Conservation (phyloP, 2,888 invertebrate genomes). For the Tinea trinotella region DNA sequence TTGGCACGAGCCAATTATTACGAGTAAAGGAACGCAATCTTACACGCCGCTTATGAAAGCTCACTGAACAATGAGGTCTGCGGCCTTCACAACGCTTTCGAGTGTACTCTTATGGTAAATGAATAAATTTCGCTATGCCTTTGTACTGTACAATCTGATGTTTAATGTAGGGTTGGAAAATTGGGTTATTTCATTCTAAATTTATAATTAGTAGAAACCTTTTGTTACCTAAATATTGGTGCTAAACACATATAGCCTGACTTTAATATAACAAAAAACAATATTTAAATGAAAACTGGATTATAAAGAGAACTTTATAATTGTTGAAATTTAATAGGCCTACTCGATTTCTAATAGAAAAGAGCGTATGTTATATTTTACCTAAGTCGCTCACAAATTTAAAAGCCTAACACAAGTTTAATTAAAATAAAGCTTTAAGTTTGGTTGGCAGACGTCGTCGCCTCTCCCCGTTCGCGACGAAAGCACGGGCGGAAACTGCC, state of each 20-base stretch:
- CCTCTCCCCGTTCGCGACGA: slow-evolving; percentile 3
- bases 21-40: slow-evolving; percentile 17
- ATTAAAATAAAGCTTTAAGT: slow-evolving; percentile 31
- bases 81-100: slow-evolving; percentile 6
- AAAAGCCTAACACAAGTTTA: slow-evolving; percentile 32
- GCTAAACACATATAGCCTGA: neutral
- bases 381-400: slow-evolving; percentile 24
- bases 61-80: slow-evolving; percentile 7
- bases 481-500: neutral
- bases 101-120: slow-evolving; percentile 17
- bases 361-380: neutral
- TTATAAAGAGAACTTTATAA: too few species aligned
- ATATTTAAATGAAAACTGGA: too few species aligned
- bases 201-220: neutral
- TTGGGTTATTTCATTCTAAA: neutral
- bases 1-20: slow-evolving; percentile 19
- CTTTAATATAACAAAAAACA: too few species aligned
- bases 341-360: neutral
- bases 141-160: slow-evolving; percentile 14
- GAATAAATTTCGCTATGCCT: slow-evolving; percentile 13
- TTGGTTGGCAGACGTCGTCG: slow-evolving; percentile 17
- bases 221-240: neutral
- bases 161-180: slow-evolving; percentile 10
- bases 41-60: slow-evolving; percentile 16
- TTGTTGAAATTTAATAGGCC: too few species aligned